Base-by-base conservation (phyloP, 2,888 invertebrate genomes). In the Leucophora obtusa region DNA sequence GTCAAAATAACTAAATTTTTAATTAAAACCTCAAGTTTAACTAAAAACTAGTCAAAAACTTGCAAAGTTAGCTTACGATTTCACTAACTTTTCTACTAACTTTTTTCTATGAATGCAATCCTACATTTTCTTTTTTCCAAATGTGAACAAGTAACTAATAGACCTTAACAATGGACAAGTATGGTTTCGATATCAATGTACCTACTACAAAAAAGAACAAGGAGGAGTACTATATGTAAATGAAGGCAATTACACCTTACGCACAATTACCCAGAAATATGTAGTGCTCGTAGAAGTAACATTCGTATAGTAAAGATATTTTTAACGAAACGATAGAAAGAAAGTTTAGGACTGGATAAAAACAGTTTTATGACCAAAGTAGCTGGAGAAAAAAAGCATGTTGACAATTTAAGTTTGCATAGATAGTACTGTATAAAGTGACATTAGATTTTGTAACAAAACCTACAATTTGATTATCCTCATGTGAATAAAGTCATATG, bases 391-490 rank as follows among this genome's bases (percentile, higher is more conserved):
- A 35, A 28, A 28, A 28, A 28, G 7, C 6, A 59, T 58, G 54
- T 66, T 50, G 54, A 66, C 71, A 65, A 56, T 56, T 56, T 56
- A 65, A 51, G 15, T 17, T 50, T 24, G 9, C 56, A 56, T 8
- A 28, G 15, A 56, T 10, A 33, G 7, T 24, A 24, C 14, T 18
- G 14, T 9, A 14, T 24, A n/a, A 11, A 24, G 54, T 18, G 77
- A 71, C 65, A 66, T 58, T 70, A 58, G 53, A 81, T 74, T 82
- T 81, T 85, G 72, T 43, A 60, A 77, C 69, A 56, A 85, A 87
- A 84, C 87, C 85, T 86, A 83, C 86, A 88, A 88, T 88, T 88
- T 87, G 86, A 87, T 88, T 87, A 87, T 86, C 84, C 82, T 85
- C 85, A 86, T 87, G 87, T 86, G 87, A 85, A 87, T 84, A 85